Evolutionary conservation across 1,140 invertebrate species (phyloP), one percentile per base, ranked within the genome.

Genomic region (Pseudoatta argentina): DNA sequence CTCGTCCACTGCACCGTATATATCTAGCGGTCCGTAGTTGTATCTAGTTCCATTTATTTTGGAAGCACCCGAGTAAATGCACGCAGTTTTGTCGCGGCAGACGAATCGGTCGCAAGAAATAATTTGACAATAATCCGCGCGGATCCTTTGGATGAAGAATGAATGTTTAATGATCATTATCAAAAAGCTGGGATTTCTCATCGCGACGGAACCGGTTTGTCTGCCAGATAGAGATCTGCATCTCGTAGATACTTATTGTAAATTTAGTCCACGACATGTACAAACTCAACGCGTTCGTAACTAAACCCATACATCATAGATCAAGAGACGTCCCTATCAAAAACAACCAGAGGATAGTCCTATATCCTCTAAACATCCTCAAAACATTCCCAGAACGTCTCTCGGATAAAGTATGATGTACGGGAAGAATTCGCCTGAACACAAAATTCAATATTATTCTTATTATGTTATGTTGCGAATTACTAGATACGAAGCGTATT

Each of bases 1-100:
- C 89, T 91, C 86, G 55, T 88, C 72, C 89, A 87, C 77, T 92
- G 88, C 89, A 91, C 89, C 69, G 88, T 91, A 91, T 88, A 48
- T 69, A 88, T 44, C 27, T 85, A 76, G 59, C 44, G 59, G 72
- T 48, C 34, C 71, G 48, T 66, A 85, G 73, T 30, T 78, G 73
- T 85, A 78, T 78, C 48, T 67, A 67, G 30, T 66, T 85, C 18
- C 61, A 78, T 85, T 44, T 44, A 76, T 53, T 85, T 85, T 76
- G 30, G 4, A 76, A 3, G 61, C 59, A 39, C 78, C 10, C 18
- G n/a, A 61, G 67, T 82, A 82, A 61, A 83, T 39, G 69, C 69
- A 83, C 66, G 51, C 64, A 73, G 55, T 63, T 63, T 27, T 48
- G 30, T 51, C 44, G 79, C 44, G 69, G 69, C 69, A 83, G 69